Base-by-base conservation (phyloP, 2,888 invertebrate genomes). In the Apotomis capreana region DNA sequence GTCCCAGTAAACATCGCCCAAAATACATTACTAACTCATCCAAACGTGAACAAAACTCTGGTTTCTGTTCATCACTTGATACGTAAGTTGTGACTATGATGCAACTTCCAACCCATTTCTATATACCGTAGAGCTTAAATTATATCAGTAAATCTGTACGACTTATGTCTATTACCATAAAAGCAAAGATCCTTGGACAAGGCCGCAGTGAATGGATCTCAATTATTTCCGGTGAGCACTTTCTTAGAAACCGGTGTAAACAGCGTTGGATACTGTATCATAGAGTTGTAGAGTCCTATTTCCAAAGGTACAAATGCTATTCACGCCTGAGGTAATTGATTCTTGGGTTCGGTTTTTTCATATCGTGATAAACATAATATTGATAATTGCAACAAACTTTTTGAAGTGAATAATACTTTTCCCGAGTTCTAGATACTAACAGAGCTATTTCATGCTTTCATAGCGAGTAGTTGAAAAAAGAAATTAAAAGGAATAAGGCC, bases 191-290 rank as follows among this genome's bases (percentile, higher is more conserved):
- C 78, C 79, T 79, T 79, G 78, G 64, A 67, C 78, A 79, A 79
- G 78, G 78, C 69, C 79, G 76, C 70, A 60, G 61, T 69, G 74
- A 75, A 77, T 69, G 75, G 71, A 74, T 76, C 70, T 62, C 75
- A 72, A 79, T 77, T 77, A 78, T 78, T 79, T 77, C 77, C 78
- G 79, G 77, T 57, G 60, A 68, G 52, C 57, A 51, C 64, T 74
- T 65, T 70, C 55, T 55, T 70, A 54, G 51, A 54, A 52, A 59
- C 49, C 49, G 26, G 0, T 4, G 1, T 59, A 10, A 3, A 70
- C 3, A 40, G 5, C 57, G 51, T 36, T 15, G 40, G 0, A 5
- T 15, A 15, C 60, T 46, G 26, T 70, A 67, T 67, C 5, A 3
- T 9, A 40, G n/a, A 13, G 44, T 3, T n/a, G n/a, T 60, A 65